A percentile compares a stretch with the other conserved stretches of the same genome.
Evolutionary conservation across 2,888 invertebrate species (phyloP).

Genomic region (Dichetophora obliterata): DNA sequence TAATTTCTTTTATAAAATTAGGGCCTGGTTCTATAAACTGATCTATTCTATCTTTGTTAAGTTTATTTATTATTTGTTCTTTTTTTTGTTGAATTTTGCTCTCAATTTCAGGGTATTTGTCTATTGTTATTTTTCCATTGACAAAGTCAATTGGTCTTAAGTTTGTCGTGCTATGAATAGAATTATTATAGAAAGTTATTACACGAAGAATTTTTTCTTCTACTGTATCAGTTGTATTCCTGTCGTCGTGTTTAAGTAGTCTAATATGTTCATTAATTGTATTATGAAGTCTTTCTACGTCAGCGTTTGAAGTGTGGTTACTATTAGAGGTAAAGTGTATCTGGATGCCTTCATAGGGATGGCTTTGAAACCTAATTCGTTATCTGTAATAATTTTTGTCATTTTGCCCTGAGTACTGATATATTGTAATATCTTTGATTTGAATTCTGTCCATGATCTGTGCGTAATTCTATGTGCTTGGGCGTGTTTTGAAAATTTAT

Average conservation of each 20-base stretch:
- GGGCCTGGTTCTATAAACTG: neutral
- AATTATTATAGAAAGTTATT: slow-evolving; percentile 7
- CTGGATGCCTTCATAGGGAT: slow-evolving; percentile 17
- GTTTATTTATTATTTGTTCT: neutral
- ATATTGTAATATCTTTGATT: slow-evolving; percentile 22
- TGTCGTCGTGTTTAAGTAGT: no score
- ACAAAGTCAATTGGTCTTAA: neutral
- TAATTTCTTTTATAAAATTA: slow-evolving; percentile 4
- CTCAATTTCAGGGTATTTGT: neutral
- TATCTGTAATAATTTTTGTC: neutral
- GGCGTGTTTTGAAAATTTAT: slow-evolving; percentile 32
- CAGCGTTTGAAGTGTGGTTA: slow-evolving; percentile 25
- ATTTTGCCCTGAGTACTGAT: slow-evolving; percentile 16
- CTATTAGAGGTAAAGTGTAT: slow-evolving; percentile 22
- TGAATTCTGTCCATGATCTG: slow-evolving; percentile 28
- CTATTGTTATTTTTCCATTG: neutral
- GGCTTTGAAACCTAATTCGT: slow-evolving; percentile 13
- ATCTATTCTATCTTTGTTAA: neutral
- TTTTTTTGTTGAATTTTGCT: neutral
- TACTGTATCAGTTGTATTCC: neutral
- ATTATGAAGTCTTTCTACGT: slow-evolving; percentile 23
- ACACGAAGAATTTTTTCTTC: neutral
- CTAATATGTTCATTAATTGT: no score
- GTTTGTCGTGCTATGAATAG: slow-evolving; percentile 9
- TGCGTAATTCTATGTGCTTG: slow-evolving; percentile 21